Percentiles rank a stretch among this genome's conserved stretches.
Evolutionary conservation across 2,888 invertebrate genomes (phyloP).

Genomic region (Amphipyra tragopoginis): DNA sequence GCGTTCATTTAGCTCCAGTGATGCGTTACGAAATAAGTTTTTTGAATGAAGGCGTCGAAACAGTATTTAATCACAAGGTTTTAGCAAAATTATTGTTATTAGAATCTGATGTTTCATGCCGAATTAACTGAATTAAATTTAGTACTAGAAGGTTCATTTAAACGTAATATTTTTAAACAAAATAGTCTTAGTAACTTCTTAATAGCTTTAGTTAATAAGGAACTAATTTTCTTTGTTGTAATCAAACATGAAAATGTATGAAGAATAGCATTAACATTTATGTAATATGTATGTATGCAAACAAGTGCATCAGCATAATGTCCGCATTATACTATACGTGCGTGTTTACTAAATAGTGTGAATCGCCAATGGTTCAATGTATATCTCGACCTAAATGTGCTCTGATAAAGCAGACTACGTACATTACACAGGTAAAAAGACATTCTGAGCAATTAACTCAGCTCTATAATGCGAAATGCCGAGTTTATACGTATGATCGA

Average conservation of each 20-base stretch:
- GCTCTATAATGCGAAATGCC: conserved; percentile 11
- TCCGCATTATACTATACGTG: conserved; percentile 9
- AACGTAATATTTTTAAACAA: no score
- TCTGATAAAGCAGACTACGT: conserved; percentile 25
- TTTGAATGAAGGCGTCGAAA: conserved; percentile 36
- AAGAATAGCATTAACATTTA: conserved; percentile 22
- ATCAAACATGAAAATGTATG: conserved; percentile 7
- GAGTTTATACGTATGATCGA: conserved; percentile 21
- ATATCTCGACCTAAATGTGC: conserved; percentile 25
- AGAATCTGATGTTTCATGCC: neutral
- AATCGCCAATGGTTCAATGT: conserved; percentile 9
- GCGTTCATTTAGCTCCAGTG: conserved; percentile 52
- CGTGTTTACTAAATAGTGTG: conserved; percentile 38
- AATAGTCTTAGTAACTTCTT: no score
- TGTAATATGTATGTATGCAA: conserved; percentile 25
- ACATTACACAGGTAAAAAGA: conserved; percentile 21
- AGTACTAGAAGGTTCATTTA: no score
- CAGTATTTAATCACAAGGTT: conserved; percentile 39
- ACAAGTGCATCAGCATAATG: conserved; percentile 30
- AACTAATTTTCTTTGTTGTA: no score
- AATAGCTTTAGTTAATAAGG: no score
- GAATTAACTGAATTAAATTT: neutral
- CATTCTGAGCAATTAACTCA: conserved; percentile 27
- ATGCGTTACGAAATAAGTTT: conserved; percentile 57
- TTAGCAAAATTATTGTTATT: conserved; percentile 3